Conservation (phyloP, 1,140 invertebrate genomes). For the Hycleus phaleratus region DNA sequence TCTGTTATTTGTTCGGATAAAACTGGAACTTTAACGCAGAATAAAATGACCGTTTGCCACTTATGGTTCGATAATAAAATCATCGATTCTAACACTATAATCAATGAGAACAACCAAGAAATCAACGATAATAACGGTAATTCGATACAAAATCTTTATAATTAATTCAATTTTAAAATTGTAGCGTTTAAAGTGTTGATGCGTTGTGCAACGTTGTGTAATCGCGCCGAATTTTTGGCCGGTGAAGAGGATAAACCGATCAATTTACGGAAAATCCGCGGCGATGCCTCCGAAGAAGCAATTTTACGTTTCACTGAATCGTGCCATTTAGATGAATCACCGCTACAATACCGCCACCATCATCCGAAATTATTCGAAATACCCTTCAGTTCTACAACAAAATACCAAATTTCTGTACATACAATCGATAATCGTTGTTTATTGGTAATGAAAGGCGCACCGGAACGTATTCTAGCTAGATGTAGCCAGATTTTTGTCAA, state of each 20-base stretch:
- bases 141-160: background rate
- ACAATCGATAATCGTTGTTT: conserved; percentile 37
- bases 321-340: conserved; percentile 54
- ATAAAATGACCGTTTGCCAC: conserved; percentile 70
- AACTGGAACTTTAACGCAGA: conserved; percentile 73
- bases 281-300: conserved; percentile 76
- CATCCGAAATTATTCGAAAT: conserved; percentile 73
- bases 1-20: conserved; percentile 77
- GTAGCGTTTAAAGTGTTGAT: conserved; percentile 45
- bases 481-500: conserved; percentile 65
- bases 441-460: conserved; percentile 87
- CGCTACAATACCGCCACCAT: conserved; percentile 45
- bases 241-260: conserved; percentile 52
- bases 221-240: conserved; percentile 67
- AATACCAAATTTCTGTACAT: conserved; percentile 44
- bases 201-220: conserved; percentile 65
- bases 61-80: conserved; percentile 61
- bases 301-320: conserved; percentile 70
- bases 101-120: conserved; percentile 44
- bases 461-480: conserved; percentile 76
- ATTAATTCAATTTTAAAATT: background rate
- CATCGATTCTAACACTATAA: conserved; percentile 43
- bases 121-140: conserved; percentile 41
- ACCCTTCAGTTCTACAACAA: conserved; percentile 64
- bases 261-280: conserved; percentile 54